Evolutionary conservation across 2,888 invertebrate genomes (phyloP).

Genomic region (Pimpla rufipes): DNA sequence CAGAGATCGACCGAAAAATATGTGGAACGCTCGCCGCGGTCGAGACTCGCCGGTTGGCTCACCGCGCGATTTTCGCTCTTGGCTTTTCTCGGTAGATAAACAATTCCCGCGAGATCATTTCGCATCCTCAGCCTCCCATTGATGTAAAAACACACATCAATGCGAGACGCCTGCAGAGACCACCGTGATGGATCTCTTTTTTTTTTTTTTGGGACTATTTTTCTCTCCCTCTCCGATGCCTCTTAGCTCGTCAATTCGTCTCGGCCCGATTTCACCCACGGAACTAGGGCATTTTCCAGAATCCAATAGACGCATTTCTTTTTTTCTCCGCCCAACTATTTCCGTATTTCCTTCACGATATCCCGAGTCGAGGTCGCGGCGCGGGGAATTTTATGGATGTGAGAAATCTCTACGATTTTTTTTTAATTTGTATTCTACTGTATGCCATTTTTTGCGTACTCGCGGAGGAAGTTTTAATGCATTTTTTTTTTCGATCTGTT

Average conservation of each 20-base stretch:
- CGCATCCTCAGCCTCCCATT: not conserved
- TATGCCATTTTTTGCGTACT: too few species aligned
- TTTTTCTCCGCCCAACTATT: not conserved
- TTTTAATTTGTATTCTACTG: too few species aligned
- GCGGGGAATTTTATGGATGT: not conserved
- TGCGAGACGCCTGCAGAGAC: not conserved
- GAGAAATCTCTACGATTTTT: not conserved
- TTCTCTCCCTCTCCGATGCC: not conserved
- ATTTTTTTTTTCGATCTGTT: too few species aligned
- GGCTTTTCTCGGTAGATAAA: not conserved
- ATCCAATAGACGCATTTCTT: not conserved
- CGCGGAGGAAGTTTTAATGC: too few species aligned
- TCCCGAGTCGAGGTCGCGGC: not conserved
- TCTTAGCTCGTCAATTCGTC: not conserved
- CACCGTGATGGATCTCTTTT: not conserved
- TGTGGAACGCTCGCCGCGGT: not conserved
- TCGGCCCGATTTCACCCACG: not conserved
- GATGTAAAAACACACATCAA: not conserved
- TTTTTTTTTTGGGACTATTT: not conserved
- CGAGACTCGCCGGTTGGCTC: not conserved
- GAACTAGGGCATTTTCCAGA: not conserved
- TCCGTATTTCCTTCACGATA: not conserved
- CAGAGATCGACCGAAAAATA: not conserved
- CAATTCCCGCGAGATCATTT: not conserved
- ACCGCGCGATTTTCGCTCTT: not conserved